Base-by-base conservation (phyloP, 35 echinoderm and acorn worm genomes). In the Holothuria glaberrima region DNA sequence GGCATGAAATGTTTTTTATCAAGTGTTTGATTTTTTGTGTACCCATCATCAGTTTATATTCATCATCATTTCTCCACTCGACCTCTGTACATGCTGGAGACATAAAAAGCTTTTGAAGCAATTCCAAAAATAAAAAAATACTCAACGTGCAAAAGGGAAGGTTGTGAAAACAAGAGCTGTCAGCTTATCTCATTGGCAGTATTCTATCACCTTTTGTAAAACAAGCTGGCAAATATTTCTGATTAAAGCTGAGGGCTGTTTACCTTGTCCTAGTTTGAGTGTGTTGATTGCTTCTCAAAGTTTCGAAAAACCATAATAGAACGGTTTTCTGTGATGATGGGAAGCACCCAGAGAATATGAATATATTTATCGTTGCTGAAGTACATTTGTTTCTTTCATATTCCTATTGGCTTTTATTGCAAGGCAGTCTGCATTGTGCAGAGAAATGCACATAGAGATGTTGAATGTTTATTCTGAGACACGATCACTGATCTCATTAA, bases 191-290 rank as follows among this genome's bases (percentile, higher is more conserved):
- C 44, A 24, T 78, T 48, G 50, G 50, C 74, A n/a, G 74, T 48
- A 78, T 26, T 28, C 74, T 25, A 48, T 41, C 74, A 48, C 29
- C 44, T 21, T 16, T 12, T 41, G 35, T 78, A 78, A 48, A 78
- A 48, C 74, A 78, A 78, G 38, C 38, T 48, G 44, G 74, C 21
- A 24, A 78, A 78, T 38, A 78, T 78, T 78, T 33, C 74, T 78
- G 50, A 78, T 78, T 78, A 28, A 78, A 48, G 38, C 74, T 78
- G 36, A 78, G 74, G 74, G 74, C 74, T 78, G 74, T 78, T 78
- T 78, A 78, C 74, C 74, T 4, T 78, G 74, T 41, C 74, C 74
- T 78, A 78, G 38, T 48, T 78, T 78, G 38, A 48, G 50, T 48
- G 38, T 78, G 36, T 29, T 27, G 74, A 78, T 78, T 21, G 41